These are phyloP conservation scores for Phengaris alcon DNA, from an alignment of 2,888 invertebrate species.

Conservation along the genomic window DNA sequence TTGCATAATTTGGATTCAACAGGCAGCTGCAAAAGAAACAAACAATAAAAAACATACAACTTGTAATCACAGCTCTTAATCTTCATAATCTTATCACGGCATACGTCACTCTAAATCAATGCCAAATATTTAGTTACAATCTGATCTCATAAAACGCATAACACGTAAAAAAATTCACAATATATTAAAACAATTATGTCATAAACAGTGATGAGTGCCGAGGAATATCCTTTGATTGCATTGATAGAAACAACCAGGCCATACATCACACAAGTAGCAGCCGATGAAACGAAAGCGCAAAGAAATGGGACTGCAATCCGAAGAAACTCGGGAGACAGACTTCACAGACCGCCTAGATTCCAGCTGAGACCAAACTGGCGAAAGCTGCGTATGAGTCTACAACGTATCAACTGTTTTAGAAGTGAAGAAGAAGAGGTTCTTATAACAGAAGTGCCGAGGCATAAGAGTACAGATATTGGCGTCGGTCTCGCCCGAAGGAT, in stretches of 20 bases:
- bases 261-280: conserved; percentile 46
- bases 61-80: conserved; percentile 4
- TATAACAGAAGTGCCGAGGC: conserved; percentile 59
- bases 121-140: conserved; percentile 56
- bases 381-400: conserved; percentile 52
- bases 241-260: conserved; percentile 49
- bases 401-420: conserved; percentile 60
- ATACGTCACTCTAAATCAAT: conserved; percentile 61
- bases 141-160: conserved; percentile 48
- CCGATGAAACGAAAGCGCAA: conserved; percentile 37
- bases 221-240: conserved; percentile 52
- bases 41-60: neutral
- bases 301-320: conserved; percentile 13
- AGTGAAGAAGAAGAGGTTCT: conserved; percentile 50
- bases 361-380: conserved; percentile 53
- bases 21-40: neutral
- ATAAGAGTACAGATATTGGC: conserved; percentile 67
- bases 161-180: conserved; percentile 41
- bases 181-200: conserved; percentile 48
- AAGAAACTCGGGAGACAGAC: conserved; percentile 26
- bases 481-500: conserved; percentile 65
- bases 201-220: conserved; percentile 58
- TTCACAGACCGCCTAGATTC: conserved; percentile 51
- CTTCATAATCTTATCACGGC: conserved; percentile 7
- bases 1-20: neutral